Evolutionary conservation across 2,113 vertebrate genomes (phyloP).

Genomic region (Struthio camelus): DNA sequence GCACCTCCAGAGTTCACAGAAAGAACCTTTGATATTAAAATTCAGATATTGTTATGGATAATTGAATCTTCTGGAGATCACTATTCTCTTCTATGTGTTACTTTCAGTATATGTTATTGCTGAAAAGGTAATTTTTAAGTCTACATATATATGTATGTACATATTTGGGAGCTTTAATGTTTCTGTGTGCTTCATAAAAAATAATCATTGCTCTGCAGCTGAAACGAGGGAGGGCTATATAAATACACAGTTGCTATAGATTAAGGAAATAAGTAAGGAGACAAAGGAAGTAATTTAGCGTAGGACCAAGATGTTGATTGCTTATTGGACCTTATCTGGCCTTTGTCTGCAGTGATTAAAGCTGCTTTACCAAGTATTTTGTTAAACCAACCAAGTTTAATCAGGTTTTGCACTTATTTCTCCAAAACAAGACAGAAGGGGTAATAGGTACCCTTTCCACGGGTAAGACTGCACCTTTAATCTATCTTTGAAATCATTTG

Average conservation of each 20-base stretch:
- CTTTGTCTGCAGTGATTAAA: conserved; percentile 5
- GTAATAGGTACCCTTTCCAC: neutral
- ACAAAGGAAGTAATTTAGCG: neutral
- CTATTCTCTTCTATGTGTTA: neutral
- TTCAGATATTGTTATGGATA: neutral
- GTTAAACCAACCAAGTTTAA: neutral
- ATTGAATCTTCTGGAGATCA: neutral
- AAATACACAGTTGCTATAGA: neutral
- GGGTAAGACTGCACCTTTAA: neutral
- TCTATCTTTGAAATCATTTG: neutral
- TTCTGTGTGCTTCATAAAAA: neutral
- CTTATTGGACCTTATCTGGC: neutral
- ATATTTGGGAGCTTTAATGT: neutral
- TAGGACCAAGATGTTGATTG: neutral
- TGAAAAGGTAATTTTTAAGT: neutral
- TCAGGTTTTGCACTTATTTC: neutral
- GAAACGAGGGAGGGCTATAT: neutral
- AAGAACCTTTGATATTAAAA: neutral
- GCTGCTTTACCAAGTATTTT: neutral
- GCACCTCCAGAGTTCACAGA: neutral
- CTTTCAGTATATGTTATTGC: neutral
- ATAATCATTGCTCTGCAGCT: neutral
- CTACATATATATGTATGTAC: neutral
- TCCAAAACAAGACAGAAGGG: neutral
- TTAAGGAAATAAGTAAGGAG: neutral